Base-by-base conservation (phyloP, 1,140 invertebrate species). In the Rhagoletis pomonella region DNA sequence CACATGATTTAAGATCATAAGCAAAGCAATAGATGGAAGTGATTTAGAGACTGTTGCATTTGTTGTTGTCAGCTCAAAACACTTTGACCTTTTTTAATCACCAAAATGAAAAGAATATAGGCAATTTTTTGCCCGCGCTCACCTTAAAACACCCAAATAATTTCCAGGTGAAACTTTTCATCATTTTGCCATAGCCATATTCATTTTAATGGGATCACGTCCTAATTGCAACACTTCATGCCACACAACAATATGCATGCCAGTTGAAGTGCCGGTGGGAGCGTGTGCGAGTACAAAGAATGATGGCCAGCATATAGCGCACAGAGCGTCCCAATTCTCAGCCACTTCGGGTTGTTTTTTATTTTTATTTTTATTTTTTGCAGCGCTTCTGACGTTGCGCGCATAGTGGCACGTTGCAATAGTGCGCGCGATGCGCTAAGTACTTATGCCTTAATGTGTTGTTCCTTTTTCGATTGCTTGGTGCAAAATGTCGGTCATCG, bases 201-300 rank as follows among this genome's bases (percentile, higher is more conserved):
- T 7, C 50, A 81, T 19, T 19, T 58, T 81, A 81, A 81, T 81
- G 73, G 73, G 73, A 81, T 81, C 73, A 81, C 50, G 73, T 81
- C 47, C 73, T 81, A 81, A 81, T 81, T 81, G 73, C 73, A 81
- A 81, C 47, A 81, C 73, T 81, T 81, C 73, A 81, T 81, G 73
- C 50, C 47, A 58, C 73, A 55, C 14, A 81, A n/a, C 73, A 81
- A 81, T 81, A 55, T 81, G 47, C 47, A 81, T 55, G 47, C 50
- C 47, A 17, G 19, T n/a, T 10, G 10, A 19, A 55, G 39, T 47
- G 67, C 64, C 4, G 67, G 7, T 19, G 47, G 7, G 19, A 29
- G 73, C 19, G 73, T 17, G n/a, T 19, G 47, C 12, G 19, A 29
- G 69, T 42, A 44, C 9, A 47, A 29, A 29, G 29, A 29, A 29